Evolutionary conservation across 2,888 invertebrate genomes (phyloP).

Genomic region (Macroteleia sp.): DNA sequence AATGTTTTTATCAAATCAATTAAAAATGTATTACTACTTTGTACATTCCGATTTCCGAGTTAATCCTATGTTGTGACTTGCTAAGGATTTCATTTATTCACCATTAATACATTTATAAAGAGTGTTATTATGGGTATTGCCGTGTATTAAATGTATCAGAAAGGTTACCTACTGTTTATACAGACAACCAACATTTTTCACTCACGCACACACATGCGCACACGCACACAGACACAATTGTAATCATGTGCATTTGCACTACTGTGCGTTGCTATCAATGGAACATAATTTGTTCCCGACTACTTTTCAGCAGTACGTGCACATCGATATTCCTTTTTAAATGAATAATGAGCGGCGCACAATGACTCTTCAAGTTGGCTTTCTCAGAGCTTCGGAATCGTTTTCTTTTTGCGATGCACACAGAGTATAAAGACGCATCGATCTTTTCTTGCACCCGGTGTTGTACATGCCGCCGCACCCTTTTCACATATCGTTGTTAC

Average conservation of each 20-base stretch:
- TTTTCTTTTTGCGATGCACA: constrained; percentile 37
- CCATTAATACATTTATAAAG: no score
- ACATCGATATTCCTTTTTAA: constrained; percentile 60
- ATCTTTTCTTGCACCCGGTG: constrained; percentile 50
- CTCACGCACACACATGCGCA: no score
- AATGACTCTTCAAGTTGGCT: constrained; percentile 54
- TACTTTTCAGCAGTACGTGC: constrained; percentile 49
- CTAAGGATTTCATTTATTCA: no score
- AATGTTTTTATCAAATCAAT: no score
- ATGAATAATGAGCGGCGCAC: constrained; percentile 61
- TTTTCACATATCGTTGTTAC: constrained; percentile 43
- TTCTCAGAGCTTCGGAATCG: constrained; percentile 36
- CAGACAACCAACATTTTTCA: neutral
- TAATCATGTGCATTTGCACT: constrained; percentile 33
- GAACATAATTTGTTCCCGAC: constrained; percentile 57
- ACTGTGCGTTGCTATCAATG: constrained; percentile 48
- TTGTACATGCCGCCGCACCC: constrained; percentile 42
- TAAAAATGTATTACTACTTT: no score
- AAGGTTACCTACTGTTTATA: neutral
- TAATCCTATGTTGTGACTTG: no score
- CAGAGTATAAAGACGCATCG: constrained; percentile 57
- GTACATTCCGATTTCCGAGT: no score
- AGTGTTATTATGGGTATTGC: no score
- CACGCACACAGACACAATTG: no score
- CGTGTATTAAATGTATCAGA: no score